phyloP scores from a whole-genome alignment of 1,140 invertebrate genomes.

The Orius laevigatus region DNA sequence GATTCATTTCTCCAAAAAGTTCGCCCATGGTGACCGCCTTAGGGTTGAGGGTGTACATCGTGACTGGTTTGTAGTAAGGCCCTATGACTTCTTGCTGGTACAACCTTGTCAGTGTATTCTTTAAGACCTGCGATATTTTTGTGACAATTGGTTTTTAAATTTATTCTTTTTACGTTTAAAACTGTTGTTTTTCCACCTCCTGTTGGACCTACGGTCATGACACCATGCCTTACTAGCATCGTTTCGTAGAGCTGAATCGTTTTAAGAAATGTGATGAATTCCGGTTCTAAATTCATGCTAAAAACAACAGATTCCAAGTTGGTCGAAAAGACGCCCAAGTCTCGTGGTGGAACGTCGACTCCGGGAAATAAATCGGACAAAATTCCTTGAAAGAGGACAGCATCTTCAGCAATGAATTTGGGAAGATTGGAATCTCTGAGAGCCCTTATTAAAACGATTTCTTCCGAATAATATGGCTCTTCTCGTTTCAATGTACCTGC shows the following conservation, averaged over 20 bases:
- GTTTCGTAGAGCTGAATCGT: slow-evolving; percentile 77
- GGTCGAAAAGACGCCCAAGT: slow-evolving; percentile 53
- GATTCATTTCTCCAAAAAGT: slow-evolving; percentile 74
- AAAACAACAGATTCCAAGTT: slow-evolving; percentile 37
- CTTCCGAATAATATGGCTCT: slow-evolving; percentile 63
- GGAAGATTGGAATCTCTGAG: slow-evolving; percentile 82
- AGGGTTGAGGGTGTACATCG: slow-evolving; percentile 63
- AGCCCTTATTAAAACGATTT: slow-evolving; percentile 62
- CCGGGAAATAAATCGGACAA: slow-evolving; percentile 80
- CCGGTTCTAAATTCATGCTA: slow-evolving; percentile 39
- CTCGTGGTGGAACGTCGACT: slow-evolving; percentile 54
- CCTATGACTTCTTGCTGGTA: slow-evolving; percentile 35
- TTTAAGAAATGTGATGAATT: slow-evolving; percentile 47
- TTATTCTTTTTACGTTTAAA: slow-evolving; percentile 32
- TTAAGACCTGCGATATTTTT: slow-evolving; percentile 35
- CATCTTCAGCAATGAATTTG: slow-evolving; percentile 77
- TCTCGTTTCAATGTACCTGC: slow-evolving; percentile 74
- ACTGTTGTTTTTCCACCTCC: slow-evolving; percentile 65
- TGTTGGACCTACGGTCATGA: slow-evolving; percentile 83
- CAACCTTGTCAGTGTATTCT: slow-evolving; percentile 44
- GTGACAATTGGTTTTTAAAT: not conserved
- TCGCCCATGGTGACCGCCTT: slow-evolving; percentile 79
- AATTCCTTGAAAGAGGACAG: slow-evolving; percentile 68
- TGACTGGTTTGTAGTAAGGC: slow-evolving; percentile 41
- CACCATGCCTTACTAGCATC: slow-evolving; percentile 81